Base-by-base conservation (phyloP, 2,888 invertebrate species). In the Acrobasis consociella region DNA sequence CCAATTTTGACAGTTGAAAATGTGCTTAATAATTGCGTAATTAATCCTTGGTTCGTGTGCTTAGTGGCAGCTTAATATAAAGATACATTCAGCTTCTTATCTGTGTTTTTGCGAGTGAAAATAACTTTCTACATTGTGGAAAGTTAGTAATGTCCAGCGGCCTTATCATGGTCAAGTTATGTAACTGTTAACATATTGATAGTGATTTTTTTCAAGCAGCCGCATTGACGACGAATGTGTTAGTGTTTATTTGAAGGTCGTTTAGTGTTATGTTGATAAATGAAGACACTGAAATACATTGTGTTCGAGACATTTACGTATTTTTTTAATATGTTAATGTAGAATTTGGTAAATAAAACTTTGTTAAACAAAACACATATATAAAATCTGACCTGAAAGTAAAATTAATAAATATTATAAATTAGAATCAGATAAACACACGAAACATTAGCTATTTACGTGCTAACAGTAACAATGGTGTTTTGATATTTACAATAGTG, bases 231-330 rank as follows among this genome's bases (percentile, higher is more conserved):
- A 38, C 16, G 50, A 38, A 58, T 31, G 37, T 58, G 31, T 31
- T 46, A 17, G 42, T 37, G 49, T 49, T 59, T 49, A 49, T 59
- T 59, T 46, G 55, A 56, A 56, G 55, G 55, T 53, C 31, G 49
- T 38, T 56, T 39, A 58, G 46, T 49, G 49, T 58, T 58, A 3
- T 49, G 49, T 58, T 49, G 13, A 46, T 49, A 37, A 31, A 10
- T 49, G 37, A 59, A 59, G 58, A 49, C 58, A 59, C 58, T 59
- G 58, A 59, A 59, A 59, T 59, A 49, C 17, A 22, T 59, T 59
- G 9, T 59, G 8, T 49, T 22, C 22, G 5, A 55, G 39, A 39
- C 7, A 37, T 8, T 15, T 31, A 9, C 13, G n/a, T 31, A 31
- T 31, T 31, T 31, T 31, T 5, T 22, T 22, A 2, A 22, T 22